Evolutionary conservation across 2,888 invertebrate species (phyloP).

Genomic region (Aproaerema taeniolella): DNA sequence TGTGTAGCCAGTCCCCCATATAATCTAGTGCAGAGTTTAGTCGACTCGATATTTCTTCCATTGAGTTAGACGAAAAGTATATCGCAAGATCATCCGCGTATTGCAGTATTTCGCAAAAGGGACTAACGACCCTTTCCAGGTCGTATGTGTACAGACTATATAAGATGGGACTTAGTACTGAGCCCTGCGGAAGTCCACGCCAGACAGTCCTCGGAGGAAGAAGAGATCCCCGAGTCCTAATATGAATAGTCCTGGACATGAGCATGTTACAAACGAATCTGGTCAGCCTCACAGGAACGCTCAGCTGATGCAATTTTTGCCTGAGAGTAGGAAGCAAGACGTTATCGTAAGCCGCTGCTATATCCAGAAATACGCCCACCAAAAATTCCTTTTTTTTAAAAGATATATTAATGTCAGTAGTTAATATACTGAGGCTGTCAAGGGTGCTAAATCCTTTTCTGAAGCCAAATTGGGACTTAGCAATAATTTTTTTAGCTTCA

Average conservation of each 20-base stretch:
- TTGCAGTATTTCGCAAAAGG: conserved; percentile 19
- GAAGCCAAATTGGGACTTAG: conserved; percentile 25
- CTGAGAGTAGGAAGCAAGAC: conserved; percentile 13
- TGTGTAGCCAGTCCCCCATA: conserved; percentile 3
- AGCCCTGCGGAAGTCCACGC: conserved; percentile 26
- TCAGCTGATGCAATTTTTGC: conserved; percentile 21
- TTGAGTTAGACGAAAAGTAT: conserved; percentile 8
- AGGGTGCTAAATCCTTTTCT: conserved; percentile 25
- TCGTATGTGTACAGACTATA: neutral
- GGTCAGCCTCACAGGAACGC: conserved; percentile 20
- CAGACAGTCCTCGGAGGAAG: conserved; percentile 15
- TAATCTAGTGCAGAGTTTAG: conserved; percentile 11
- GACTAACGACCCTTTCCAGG: neutral
- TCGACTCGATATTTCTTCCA: neutral
- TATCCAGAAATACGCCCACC: conserved; percentile 12
- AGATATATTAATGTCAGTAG: conserved; percentile 14
- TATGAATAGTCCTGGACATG: conserved; percentile 11
- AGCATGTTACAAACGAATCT: conserved; percentile 19
- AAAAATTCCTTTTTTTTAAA: conserved; percentile 5
- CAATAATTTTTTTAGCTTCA: conserved; percentile 17
- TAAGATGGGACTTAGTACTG: neutral
- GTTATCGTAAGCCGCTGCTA: conserved; percentile 12
- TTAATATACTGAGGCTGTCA: conserved; percentile 25
- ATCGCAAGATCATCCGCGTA: conserved; percentile 26
- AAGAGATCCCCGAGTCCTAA: conserved; percentile 7